Evolutionary conservation across 2,113 vertebrate genomes (phyloP), one percentile per base, ranked within the genome.

Genomic region (Leucoraja erinaceus): DNA sequence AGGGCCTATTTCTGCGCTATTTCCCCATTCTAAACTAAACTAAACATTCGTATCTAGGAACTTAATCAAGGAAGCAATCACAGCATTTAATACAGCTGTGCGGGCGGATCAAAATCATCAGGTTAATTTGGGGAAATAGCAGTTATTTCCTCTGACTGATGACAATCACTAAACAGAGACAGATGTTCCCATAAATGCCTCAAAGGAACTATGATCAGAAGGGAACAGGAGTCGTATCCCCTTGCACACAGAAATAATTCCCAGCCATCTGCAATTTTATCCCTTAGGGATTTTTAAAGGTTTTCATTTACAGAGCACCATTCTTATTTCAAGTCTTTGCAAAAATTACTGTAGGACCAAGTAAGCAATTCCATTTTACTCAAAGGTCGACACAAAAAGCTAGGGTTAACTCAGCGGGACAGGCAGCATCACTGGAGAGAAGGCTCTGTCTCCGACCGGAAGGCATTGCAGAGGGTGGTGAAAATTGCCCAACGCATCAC

Each of bases 31-130:
- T 47, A 47, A 47, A 47, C 38, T 47, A 47, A 47, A 47, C 38
- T 47, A 47, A 47, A 47, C 3, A 47, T 47, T 47, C 38, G 38
- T 56, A 9, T n/a, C 10, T 54, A 59, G 56, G 81, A 84, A 84
- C 81, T 84, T 61, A 25, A 84, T 61, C 81, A 47, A 84, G 56
- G 81, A 84, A 84, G 81, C 54, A 84, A 84, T 84, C 22, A 61
- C 8, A 84, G 28, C 4, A 59, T 84, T 59, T 84, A n/a, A 25
- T 83, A 8, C 79, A 47, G 28, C 81, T 84, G 81, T 56, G 81
- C 59, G 10, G 28, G 56, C n/a, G 56, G 54, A 84, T 61, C 81
- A 61, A 84, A 59, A 59, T 84, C 81, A 84, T 84, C 81, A 61
- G 81, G 22, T 84, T 84, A 84, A 84, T 84, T 84, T 84, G 25